Evolutionary conservation across 1,140 invertebrate species (phyloP).

Genomic region (Mizuhopecten yessoensis): DNA sequence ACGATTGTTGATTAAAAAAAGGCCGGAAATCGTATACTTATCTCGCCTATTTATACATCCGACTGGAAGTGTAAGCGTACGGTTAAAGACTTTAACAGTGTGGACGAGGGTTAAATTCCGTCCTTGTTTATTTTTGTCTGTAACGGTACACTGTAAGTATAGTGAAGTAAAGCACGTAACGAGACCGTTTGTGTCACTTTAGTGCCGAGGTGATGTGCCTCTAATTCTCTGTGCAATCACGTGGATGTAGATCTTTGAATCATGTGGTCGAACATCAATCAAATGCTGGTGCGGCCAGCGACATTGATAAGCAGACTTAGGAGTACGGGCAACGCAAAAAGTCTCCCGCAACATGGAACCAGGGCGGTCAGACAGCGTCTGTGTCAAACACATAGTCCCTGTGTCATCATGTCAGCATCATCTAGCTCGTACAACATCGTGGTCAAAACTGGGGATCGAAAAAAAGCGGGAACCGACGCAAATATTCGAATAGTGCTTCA

Average conservation of each 20-base stretch:
- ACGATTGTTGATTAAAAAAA: neutral
- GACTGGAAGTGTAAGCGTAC: neutral
- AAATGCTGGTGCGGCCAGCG: conserved; percentile 4
- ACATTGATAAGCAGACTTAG: neutral
- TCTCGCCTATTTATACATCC: conserved; percentile 18
- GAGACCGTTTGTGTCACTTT: neutral
- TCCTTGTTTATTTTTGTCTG: neutral
- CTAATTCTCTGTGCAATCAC: neutral
- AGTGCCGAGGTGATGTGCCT: neutral
- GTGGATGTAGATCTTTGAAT: neutral
- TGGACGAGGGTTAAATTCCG: neutral
- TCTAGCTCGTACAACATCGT: conserved; percentile 49
- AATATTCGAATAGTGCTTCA: conserved; percentile 74
- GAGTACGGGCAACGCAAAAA: neutral
- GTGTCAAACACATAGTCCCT: neutral
- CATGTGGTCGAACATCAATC: neutral
- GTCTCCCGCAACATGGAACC: neutral
- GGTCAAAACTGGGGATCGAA: conserved; percentile 68
- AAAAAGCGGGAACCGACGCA: conserved; percentile 70
- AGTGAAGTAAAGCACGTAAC: neutral
- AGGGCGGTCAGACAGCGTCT: neutral
- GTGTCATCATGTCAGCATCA: neutral
- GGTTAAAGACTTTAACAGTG: neutral
- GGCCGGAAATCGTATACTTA: neutral
- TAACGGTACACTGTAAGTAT: neutral